These are phyloP conservation scores for Dynastes tityus DNA, from an alignment of 2,888 invertebrate genomes.

Conservation along the genomic window DNA sequence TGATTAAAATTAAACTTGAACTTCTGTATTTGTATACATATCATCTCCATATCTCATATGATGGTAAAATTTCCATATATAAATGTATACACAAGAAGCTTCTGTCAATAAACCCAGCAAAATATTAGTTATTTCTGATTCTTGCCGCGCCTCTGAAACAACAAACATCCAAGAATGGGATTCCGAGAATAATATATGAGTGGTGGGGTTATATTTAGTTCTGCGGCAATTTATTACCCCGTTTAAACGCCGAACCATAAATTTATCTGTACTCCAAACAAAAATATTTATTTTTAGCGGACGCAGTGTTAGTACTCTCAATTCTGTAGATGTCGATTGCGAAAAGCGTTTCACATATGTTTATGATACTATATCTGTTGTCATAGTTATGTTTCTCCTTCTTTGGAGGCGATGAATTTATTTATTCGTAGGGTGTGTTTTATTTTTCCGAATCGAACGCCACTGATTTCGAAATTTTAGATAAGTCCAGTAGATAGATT, in stretches of 20 bases:
- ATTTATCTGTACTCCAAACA: constrained; percentile 24
- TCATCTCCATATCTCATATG: too few species aligned
- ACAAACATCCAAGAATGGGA: constrained; percentile 9
- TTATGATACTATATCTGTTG: not conserved
- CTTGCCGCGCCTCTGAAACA: constrained; percentile 1
- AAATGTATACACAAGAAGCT: not conserved
- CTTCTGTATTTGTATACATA: too few species aligned
- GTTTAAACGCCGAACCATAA: constrained; percentile 22
- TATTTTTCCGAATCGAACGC: too few species aligned
- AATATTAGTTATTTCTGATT: constrained; percentile 31
- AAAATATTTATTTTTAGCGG: constrained; percentile 18
- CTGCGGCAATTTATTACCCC: constrained; percentile 14
- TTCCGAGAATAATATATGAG: constrained; percentile 1
- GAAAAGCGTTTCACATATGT: not conserved
- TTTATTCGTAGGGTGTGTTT: too few species aligned
- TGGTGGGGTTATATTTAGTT: constrained; percentile 19
- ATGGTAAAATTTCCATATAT: too few species aligned
- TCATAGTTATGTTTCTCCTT: not conserved
- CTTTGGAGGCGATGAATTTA: too few species aligned
- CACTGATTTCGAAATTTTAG: too few species aligned
- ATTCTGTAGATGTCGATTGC: not conserved
- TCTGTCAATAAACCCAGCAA: constrained; percentile 23
- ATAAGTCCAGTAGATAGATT: too few species aligned
- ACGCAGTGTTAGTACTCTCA: not conserved
- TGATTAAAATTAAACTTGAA: too few species aligned